These are phyloP conservation scores for Copidosoma aretas DNA, from an alignment of 2,888 invertebrate species.

Conservation along the genomic window DNA sequence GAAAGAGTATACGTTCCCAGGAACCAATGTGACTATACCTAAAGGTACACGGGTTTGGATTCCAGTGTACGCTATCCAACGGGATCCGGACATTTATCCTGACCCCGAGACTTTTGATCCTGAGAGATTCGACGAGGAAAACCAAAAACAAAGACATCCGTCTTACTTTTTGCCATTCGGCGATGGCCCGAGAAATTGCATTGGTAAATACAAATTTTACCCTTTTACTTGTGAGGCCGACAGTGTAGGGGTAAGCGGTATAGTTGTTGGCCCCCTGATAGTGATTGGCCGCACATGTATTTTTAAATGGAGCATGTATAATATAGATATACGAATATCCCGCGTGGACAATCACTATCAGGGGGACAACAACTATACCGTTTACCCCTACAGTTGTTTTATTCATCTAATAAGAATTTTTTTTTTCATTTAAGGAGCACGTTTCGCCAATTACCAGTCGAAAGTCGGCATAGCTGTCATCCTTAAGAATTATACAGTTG, in stretches of 20 bases:
- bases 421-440: slow-evolving; percentile 45
- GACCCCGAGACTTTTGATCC: neutral
- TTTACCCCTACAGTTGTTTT: no score
- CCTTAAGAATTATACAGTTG: slow-evolving; percentile 54
- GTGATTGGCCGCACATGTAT: no score
- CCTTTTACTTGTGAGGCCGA: neutral
- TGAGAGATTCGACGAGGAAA: neutral
- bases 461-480: slow-evolving; percentile 58
- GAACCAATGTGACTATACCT: neutral
- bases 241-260: no score
- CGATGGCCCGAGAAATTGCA: neutral
- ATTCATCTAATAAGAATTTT: no score
- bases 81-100: neutral
- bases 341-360: no score
- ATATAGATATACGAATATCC: no score
- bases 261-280: no score
- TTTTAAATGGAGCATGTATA: no score
- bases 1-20: neutral
- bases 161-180: neutral
- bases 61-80: neutral
- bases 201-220: neutral
- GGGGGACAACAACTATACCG: no score
- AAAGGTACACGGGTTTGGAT: neutral
- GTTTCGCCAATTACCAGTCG: slow-evolving; percentile 54
- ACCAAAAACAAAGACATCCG: neutral